These are phyloP conservation scores for Ochropleura plecta DNA, from an alignment of 2,888 invertebrate species.

Conservation along the genomic window DNA sequence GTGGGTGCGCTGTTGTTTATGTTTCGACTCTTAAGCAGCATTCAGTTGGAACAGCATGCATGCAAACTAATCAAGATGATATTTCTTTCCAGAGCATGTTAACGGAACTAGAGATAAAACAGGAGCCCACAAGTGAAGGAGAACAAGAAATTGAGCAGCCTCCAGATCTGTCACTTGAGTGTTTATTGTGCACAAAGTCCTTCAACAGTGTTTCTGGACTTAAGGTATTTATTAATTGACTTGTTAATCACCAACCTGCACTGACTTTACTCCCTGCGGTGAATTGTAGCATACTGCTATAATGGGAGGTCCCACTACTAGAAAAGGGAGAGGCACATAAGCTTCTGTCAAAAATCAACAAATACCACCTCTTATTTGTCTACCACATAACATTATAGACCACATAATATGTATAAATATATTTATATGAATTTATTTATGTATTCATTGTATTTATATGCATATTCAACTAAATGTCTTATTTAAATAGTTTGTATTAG, in stretches of 20 bases:
- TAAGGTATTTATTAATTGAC: slow-evolving; percentile 74
- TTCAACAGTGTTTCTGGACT: slow-evolving; percentile 83
- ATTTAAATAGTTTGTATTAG: too few species aligned
- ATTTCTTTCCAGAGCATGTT: slow-evolving; percentile 67
- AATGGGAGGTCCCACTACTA: not conserved
- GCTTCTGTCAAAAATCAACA: too few species aligned
- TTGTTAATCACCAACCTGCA: not conserved
- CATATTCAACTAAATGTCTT: too few species aligned
- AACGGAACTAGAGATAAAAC: slow-evolving; percentile 73
- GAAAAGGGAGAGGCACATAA: not conserved
- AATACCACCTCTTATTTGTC: too few species aligned
- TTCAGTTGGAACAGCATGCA: not conserved
- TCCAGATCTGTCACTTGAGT: slow-evolving; percentile 80
- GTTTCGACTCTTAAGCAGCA: not conserved
- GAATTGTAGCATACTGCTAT: not conserved
- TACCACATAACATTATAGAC: too few species aligned
- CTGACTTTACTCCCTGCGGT: not conserved
- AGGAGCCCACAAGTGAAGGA: slow-evolving; percentile 80
- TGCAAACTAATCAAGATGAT: not conserved
- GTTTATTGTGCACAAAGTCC: slow-evolving; percentile 81
- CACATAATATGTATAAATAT: too few species aligned
- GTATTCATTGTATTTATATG: too few species aligned
- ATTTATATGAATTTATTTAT: too few species aligned
- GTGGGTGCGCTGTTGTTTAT: not conserved
- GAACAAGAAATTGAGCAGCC: slow-evolving; percentile 69